Conservation (phyloP, 2,888 invertebrate genomes). For the Nebria brevicollis region DNA sequence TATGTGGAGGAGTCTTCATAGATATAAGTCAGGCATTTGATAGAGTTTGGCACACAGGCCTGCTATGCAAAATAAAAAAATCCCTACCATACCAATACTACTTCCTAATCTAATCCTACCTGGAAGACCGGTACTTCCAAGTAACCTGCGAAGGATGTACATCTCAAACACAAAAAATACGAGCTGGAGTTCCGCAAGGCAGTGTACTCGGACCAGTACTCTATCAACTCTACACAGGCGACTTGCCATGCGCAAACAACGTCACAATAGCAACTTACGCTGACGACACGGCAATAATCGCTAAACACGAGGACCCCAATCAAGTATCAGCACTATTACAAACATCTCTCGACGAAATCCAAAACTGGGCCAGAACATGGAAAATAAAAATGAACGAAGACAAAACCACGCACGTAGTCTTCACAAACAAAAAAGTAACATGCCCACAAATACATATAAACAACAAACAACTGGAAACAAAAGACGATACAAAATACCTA, state of each 20-base stretch:
- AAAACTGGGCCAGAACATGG: constrained; percentile 48
- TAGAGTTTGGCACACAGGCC: not conserved
- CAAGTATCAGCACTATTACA: constrained; percentile 21
- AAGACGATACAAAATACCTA: constrained; percentile 16
- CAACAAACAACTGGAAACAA: constrained; percentile 15
- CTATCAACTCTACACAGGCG: too few relatives aligned
- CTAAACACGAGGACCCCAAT: constrained; percentile 18
- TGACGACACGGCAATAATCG: constrained; percentile 19
- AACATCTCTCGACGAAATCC: constrained; percentile 25
- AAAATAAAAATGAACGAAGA: constrained; percentile 47
- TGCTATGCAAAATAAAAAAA: constrained; percentile 5
- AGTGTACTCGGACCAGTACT: too few relatives aligned
- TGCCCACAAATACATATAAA: constrained; percentile 12
- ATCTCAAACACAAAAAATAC: too few relatives aligned
- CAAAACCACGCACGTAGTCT: constrained; percentile 48
- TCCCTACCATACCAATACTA: not conserved
- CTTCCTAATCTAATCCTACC: too few relatives aligned
- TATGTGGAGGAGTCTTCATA: not conserved
- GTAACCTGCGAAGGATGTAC: too few relatives aligned
- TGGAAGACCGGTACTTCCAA: too few relatives aligned
- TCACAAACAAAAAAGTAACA: constrained; percentile 45
- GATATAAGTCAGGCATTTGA: not conserved
- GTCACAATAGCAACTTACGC: too few relatives aligned
- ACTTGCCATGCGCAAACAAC: too few relatives aligned
- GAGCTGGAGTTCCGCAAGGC: too few relatives aligned